Percentiles rank a stretch among this genome's conserved stretches.
These are phyloP conservation scores for Pelagia noctiluca DNA, from an alignment of 30 jellyfish, hydroid and myxozoan genomes.

Conservation along the genomic window DNA sequence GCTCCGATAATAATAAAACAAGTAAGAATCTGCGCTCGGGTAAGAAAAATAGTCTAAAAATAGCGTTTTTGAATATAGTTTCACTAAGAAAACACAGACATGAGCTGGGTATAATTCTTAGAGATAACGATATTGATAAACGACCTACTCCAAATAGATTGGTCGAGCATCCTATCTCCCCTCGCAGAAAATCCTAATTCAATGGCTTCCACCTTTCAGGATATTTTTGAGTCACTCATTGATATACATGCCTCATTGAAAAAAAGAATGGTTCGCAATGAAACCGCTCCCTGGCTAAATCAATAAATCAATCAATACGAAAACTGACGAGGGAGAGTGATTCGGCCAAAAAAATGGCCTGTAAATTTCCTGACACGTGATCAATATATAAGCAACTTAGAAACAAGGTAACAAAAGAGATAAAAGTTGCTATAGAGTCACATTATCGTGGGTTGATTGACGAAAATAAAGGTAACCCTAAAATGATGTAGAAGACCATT, in stretches of 20 bases:
- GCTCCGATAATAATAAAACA: not conserved
- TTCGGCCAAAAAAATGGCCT: constrained; percentile 29
- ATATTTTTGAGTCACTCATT: constrained; percentile 30
- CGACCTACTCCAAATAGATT: not conserved
- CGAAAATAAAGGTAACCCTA: not conserved
- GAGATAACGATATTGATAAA: not conserved
- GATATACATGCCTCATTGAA: constrained; percentile 23
- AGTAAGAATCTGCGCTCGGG: not conserved
- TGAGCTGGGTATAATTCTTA: not conserved
- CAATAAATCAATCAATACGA: constrained; percentile 43
- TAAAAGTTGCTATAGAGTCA: not conserved
- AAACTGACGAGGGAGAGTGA: constrained; percentile 45
- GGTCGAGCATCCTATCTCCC: not conserved
- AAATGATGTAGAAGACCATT: not conserved
- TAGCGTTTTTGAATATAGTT: not conserved
- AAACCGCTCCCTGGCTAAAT: constrained; percentile 44
- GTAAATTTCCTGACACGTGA: constrained; percentile 1
- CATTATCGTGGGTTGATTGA: not conserved
- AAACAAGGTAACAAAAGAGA: not conserved
- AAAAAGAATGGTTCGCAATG: constrained; percentile 26
- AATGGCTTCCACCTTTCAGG: constrained; percentile 58
- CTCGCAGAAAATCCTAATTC: constrained; percentile 40
- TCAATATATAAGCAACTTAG: constrained; percentile 21
- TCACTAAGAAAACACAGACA: not conserved
- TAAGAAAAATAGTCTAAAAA: not conserved